Percentiles rank a stretch among this genome's conserved stretches.
phyloP scores from a whole-genome alignment of 2,888 invertebrate species.

The Drosophila mercatorum region DNA sequence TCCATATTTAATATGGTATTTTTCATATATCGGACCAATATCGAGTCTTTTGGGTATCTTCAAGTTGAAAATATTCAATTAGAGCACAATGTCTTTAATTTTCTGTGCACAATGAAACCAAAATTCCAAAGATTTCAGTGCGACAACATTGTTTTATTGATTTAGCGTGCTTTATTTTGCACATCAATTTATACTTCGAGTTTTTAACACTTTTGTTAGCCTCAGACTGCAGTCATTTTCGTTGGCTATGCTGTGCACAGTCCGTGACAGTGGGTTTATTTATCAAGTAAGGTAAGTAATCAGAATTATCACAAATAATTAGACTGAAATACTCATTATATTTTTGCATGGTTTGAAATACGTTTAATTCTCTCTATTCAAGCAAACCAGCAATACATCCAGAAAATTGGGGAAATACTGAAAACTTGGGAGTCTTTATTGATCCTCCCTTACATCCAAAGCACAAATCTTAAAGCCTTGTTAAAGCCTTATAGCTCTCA shows the following conservation, averaged over 20 bases:
- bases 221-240: neutral
- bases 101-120: slow-evolving; percentile 69
- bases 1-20: neutral
- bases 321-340: too few species aligned
- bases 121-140: slow-evolving; percentile 71
- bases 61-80: neutral
- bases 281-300: neutral
- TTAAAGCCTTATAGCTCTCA: neutral
- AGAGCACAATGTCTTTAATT: slow-evolving; percentile 49
- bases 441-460: neutral
- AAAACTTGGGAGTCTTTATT: neutral
- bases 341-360: too few species aligned
- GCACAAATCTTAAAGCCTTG: neutral
- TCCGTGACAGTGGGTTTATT: neutral
- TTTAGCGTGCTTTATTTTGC: slow-evolving; percentile 14
- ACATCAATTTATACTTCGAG: slow-evolving; percentile 6
- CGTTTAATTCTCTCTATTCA: too few species aligned
- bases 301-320: too few species aligned
- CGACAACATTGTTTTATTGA: slow-evolving; percentile 35
- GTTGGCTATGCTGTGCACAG: neutral
- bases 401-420: neutral
- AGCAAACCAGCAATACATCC: neutral
- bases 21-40: neutral
- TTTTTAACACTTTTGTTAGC: slow-evolving; percentile 6
- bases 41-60: neutral